These are phyloP conservation scores for Melanostigma gelatinosum DNA, from an alignment of 2,113 vertebrate genomes.

Conservation along the genomic window DNA sequence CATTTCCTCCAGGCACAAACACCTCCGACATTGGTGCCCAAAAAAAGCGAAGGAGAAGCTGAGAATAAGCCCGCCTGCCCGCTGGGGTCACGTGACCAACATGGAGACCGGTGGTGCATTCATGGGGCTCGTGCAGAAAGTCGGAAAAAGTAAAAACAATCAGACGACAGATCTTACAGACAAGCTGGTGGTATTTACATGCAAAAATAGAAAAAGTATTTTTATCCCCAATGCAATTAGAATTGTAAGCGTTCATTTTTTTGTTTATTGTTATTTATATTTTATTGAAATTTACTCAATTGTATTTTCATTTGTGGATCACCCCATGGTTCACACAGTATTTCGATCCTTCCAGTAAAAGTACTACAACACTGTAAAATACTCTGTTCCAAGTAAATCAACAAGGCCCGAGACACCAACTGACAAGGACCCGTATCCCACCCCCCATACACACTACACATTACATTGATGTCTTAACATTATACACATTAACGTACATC, in stretches of 20 bases:
- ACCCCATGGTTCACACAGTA: too few relatives aligned
- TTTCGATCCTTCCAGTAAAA: not conserved
- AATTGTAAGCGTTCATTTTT: not conserved
- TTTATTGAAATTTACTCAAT: not conserved
- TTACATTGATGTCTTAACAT: too few relatives aligned
- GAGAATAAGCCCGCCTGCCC: conserved; percentile 42
- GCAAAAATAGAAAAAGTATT: not conserved
- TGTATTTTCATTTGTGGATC: not conserved
- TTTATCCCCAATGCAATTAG: not conserved
- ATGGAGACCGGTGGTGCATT: conserved; percentile 42
- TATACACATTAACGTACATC: not conserved
- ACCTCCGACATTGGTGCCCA: conserved; percentile 71
- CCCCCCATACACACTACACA: too few relatives aligned
- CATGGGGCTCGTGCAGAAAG: not conserved
- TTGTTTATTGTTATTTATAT: not conserved
- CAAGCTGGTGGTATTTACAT: not conserved
- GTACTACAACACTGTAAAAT: not conserved
- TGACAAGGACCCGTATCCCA: too few relatives aligned
- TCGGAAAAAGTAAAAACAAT: not conserved
- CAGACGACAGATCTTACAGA: not conserved
- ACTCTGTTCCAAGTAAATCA: not conserved
- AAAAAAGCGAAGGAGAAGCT: conserved; percentile 42
- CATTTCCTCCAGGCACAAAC: conserved; percentile 79
- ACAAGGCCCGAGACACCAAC: too few relatives aligned
- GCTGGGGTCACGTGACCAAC: conserved; percentile 67